Base-by-base conservation (phyloP, 2,113 vertebrate species). In the human (Homo sapiens) region DNA sequence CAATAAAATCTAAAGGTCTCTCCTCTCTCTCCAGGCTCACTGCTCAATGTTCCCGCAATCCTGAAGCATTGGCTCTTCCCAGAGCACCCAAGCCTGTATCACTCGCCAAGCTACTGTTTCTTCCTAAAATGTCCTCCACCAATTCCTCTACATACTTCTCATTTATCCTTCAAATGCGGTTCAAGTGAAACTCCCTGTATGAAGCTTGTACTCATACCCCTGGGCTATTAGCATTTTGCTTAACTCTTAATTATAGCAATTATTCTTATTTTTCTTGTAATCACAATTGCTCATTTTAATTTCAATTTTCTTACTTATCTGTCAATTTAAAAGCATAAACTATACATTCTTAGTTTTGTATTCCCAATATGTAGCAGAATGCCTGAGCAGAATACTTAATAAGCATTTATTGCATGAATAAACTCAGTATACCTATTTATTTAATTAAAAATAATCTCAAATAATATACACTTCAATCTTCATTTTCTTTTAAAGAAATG, bases 401-500 rank as follows among this genome's bases (percentile, higher is more conserved):
- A 10, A 90, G 55, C 50, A 78, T 35, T 76, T 75, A 92, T 92
- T 40, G 57, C 55, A 92, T 6, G 18, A 81, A 80, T 48, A 82
- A 90, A 92, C 64, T 86, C 83, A 86, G 68, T 38, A 70, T 64
- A 59, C 78, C 72, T 79, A 87, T 38, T 50, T 61, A 23, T 45
- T 95, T 94, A 90, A 70, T 84, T 38, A 88, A 78, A 95, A 96
- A 92, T 17, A 94, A 76, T 88, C 76, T 80, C 89, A 75, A 90
- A 92, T 84, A 84, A 96, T 40, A 87, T 80, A 88, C 59, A 86
- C 88, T 95, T 89, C 87, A 91, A 68, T 89, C 93, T 96, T 97
- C 93, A 64, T 43, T 91, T 90, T 87, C 84, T 94, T 81, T 97
- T 84, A 96, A 97, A 96, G 52, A 96, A 97, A 96, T 94, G 66